Evolutionary conservation across 1,140 invertebrate genomes (phyloP).

Genomic region (Camponotus floridanus): DNA sequence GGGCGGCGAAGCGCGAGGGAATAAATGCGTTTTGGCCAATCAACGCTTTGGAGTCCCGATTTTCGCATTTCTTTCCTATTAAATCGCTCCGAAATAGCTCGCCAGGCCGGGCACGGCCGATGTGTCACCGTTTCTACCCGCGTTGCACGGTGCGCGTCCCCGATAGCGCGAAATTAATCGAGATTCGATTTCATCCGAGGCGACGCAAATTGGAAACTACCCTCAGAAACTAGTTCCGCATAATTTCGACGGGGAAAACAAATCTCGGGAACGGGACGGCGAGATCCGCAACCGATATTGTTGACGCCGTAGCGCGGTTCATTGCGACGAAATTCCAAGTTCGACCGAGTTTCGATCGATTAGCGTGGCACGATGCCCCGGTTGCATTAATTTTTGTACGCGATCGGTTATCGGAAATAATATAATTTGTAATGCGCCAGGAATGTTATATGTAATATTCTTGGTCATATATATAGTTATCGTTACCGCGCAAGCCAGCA

Average conservation of each 20-base stretch:
- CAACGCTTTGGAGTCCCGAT: conserved; percentile 66
- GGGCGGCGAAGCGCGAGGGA: conserved; percentile 43
- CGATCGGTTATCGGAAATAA: conserved; percentile 14
- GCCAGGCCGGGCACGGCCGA: conserved; percentile 27
- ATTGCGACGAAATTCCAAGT: conserved; percentile 36
- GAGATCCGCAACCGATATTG: conserved; percentile 48
- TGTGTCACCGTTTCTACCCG: conserved; percentile 76
- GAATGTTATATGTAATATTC: background rate
- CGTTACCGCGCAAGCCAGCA: background rate
- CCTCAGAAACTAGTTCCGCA: conserved; percentile 81
- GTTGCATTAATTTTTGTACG: conserved; percentile 15
- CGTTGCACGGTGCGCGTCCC: conserved; percentile 51
- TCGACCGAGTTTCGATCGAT: conserved; percentile 17
- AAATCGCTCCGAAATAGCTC: conserved; percentile 69
- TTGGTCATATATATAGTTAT: background rate
- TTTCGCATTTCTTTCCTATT: conserved; percentile 80
- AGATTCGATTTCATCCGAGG: conserved; percentile 79
- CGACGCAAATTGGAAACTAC: conserved; percentile 81
- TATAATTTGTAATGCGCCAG: background rate
- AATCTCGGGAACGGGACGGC: conserved; percentile 67
- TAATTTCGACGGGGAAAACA: conserved; percentile 81
- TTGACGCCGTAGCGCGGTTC: background rate
- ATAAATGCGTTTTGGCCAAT: conserved; percentile 77
- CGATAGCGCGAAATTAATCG: conserved; percentile 79
- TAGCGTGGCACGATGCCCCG: background rate